Base-by-base conservation (phyloP, 2,113 vertebrate species). In the Misgurnus mizolepis region DNA sequence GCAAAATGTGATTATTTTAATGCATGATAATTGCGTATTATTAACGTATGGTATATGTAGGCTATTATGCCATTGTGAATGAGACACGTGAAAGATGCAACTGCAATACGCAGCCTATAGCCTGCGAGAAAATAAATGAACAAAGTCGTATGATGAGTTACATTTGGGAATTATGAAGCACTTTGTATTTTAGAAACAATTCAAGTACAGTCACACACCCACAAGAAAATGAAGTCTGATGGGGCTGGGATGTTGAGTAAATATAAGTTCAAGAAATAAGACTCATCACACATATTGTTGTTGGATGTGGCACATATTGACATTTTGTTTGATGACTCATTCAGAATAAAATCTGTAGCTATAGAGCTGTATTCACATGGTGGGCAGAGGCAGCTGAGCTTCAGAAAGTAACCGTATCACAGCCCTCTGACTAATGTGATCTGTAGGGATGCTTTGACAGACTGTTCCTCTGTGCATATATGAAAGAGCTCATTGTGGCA, bases 381-480 rank as follows among this genome's bases (percentile, higher is more conserved):
- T 72, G 72, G 78, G 61, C 71, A 70, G 62, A 58, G 12, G 67
- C 47, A 62, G 43, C 72, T 41, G 11, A 49, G 74, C 60, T 77
- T 65, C 53, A 55, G 47, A 77, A 77, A 77, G 74, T 77, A 77
- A n/a, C 62, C 62, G 40, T 77, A 45, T 77, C 74, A 11, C 58
- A 75, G 60, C 47, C 9, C 74, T 77, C 62, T 76, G 74, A 76
- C 74, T 77, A 77, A 77, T 77, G 61, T 66, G 74, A 77, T 76
- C 60, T 64, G 73, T 64, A 50, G 73, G 73, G 74, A 77, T 77
- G 74, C 74, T 77, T 77, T 77, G 74, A 77, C 43, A 76, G 47
- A 66, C 74, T 14, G 15, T 53, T 66, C 74, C 62, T 77, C 62
- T 1, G 34, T 66, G 62, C 61, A 66, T n/a, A 8, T 55, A 77